Conservation (phyloP, 2,113 vertebrate species). For the Aleadryas rufinucha region DNA sequence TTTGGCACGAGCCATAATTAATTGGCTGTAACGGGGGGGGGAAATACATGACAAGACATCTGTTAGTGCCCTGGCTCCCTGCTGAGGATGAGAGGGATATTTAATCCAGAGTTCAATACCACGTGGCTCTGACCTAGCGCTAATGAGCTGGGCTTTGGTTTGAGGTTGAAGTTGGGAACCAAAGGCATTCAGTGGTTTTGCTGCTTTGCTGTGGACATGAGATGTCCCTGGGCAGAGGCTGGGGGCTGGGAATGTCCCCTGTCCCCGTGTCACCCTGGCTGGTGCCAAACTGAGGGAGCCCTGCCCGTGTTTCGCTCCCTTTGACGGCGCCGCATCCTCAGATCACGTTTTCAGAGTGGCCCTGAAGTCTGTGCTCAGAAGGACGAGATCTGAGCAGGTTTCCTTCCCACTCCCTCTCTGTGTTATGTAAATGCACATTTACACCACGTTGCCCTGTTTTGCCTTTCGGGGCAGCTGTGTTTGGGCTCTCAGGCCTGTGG, state of each 20-base stretch:
- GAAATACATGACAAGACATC: background rate
- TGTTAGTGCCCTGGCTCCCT: background rate
- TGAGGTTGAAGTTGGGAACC: background rate
- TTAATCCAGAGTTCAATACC: background rate
- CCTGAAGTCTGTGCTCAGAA: rapidly evolving
- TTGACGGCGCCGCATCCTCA: rapidly evolving
- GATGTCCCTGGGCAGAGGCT: background rate
- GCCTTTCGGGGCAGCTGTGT: background rate
- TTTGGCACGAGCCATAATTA: background rate
- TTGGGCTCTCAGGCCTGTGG: background rate
- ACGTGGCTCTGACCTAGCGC: background rate
- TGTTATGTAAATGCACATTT: background rate
- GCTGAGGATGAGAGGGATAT: background rate
- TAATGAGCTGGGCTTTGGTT: background rate
- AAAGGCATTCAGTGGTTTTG: rapidly evolving
- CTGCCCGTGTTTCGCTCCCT: background rate
- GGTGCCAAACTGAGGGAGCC: background rate
- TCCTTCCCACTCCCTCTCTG: background rate
- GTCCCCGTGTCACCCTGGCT: background rate
- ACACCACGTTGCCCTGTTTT: background rate
- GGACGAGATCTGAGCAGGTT: background rate
- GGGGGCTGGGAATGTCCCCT: background rate
- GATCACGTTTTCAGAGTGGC: rapidly evolving
- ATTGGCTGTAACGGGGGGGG: background rate
- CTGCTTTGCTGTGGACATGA: background rate